Percentiles rank a stretch among this genome's conserved stretches.
These are phyloP conservation scores for Bergia sp. DNA, from an alignment of 92 coral and sea anemone species.

Conservation along the genomic window DNA sequence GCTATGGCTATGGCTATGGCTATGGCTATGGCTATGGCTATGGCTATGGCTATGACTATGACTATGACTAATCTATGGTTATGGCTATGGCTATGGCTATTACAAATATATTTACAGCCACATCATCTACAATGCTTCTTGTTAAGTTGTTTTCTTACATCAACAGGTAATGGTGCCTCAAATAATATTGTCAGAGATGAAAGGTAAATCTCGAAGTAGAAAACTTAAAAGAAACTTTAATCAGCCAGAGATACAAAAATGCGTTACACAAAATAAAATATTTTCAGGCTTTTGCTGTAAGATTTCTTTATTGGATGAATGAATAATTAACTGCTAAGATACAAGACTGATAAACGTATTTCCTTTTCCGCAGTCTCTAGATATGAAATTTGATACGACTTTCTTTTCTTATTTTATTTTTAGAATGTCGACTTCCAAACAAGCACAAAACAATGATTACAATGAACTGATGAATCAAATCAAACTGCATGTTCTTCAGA, in stretches of 20 bases:
- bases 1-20: no score
- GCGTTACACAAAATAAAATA: no score
- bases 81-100: no score
- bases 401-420: not conserved
- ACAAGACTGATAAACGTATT: not conserved
- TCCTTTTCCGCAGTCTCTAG: not conserved
- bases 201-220: not conserved
- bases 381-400: not conserved
- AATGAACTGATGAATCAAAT: slow-evolving; percentile 43
- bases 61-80: no score
- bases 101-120: no score
- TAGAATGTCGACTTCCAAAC: not conserved
- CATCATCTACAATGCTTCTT: not conserved
- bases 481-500: slow-evolving; percentile 42
- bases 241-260: not conserved
- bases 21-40: no score
- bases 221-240: not conserved
- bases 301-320: not conserved
- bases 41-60: no score
- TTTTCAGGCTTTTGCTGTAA: not conserved
- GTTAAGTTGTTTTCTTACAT: not conserved
- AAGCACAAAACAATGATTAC: not conserved
- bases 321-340: not conserved
- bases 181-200: not conserved
- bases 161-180: not conserved